These are phyloP conservation scores for Tetraneura akinire DNA, from an alignment of 1,140 invertebrate species.

Conservation along the genomic window DNA sequence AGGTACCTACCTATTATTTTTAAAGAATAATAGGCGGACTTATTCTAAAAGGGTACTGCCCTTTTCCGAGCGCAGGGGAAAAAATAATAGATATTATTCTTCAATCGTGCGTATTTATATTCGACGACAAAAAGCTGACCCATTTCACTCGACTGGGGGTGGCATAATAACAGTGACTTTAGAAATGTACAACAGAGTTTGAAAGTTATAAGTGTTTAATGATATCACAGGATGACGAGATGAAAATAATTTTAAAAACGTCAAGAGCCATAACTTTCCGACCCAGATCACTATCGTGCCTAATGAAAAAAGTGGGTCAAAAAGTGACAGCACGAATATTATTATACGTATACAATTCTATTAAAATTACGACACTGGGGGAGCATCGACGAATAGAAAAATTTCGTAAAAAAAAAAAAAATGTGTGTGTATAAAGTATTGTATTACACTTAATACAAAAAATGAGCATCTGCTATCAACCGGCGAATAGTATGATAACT, in stretches of 20 bases:
- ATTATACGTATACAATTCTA: too few relatives aligned
- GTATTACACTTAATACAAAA: too few relatives aligned
- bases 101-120: constrained; percentile 20
- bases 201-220: neutral
- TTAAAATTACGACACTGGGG: too few relatives aligned
- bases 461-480: too few relatives aligned
- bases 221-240: neutral
- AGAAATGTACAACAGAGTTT: neutral
- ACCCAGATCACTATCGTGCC: neutral
- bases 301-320: neutral
- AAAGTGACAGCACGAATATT: neutral
- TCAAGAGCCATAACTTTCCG: neutral
- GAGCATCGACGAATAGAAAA: too few relatives aligned
- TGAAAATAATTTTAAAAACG: constrained; percentile 12
- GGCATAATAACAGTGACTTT: neutral
- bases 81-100: neutral
- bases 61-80: neutral
- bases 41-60: neutral
- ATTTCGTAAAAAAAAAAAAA: too few relatives aligned
- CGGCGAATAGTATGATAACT: too few relatives aligned
- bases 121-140: constrained; percentile 8
- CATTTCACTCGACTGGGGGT: neutral
- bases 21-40: too few relatives aligned
- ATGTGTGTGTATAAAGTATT: too few relatives aligned
- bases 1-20: too few relatives aligned